Conservation (phyloP, 2,113 vertebrate genomes). For the Catagonus wagneri region DNA sequence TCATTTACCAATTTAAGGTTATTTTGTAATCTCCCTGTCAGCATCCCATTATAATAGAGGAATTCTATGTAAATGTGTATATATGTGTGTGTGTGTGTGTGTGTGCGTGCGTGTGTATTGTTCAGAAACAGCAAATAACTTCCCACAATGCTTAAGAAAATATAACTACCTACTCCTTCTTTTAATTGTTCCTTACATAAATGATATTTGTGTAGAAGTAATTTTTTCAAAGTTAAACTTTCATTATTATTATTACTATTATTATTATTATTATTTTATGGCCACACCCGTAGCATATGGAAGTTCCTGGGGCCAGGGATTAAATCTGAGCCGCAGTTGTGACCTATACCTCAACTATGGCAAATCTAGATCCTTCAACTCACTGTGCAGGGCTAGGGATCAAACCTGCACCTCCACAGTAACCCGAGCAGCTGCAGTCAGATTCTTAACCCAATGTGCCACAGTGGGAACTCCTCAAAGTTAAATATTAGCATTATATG, state of each 20-base stretch:
- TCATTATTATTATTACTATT: too few relatives aligned
- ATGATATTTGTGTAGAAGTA: background rate
- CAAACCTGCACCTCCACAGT: too few relatives aligned
- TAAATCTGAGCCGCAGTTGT: too few relatives aligned
- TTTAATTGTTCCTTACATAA: background rate
- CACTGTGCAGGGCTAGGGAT: too few relatives aligned
- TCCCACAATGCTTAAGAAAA: background rate
- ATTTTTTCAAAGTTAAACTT: background rate
- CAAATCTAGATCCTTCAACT: too few relatives aligned
- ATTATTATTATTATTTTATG: too few relatives aligned
- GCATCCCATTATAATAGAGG: background rate
- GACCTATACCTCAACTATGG: too few relatives aligned
- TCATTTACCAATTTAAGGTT: constrained; percentile 64
- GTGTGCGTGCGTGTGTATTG: background rate
- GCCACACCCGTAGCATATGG: too few relatives aligned
- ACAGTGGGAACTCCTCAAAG: background rate
- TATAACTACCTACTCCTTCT: background rate
- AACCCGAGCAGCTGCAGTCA: too few relatives aligned
- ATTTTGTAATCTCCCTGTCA: constrained; percentile 49
- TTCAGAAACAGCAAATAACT: constrained; percentile 10
- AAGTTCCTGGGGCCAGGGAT: too few relatives aligned
- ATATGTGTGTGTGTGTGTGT: background rate
- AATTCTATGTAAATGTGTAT: background rate
- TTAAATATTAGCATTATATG: background rate
- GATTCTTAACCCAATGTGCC: too few relatives aligned